Base-by-base conservation (phyloP, 1,140 invertebrate species). In the Leptestheria dahalacensis region DNA sequence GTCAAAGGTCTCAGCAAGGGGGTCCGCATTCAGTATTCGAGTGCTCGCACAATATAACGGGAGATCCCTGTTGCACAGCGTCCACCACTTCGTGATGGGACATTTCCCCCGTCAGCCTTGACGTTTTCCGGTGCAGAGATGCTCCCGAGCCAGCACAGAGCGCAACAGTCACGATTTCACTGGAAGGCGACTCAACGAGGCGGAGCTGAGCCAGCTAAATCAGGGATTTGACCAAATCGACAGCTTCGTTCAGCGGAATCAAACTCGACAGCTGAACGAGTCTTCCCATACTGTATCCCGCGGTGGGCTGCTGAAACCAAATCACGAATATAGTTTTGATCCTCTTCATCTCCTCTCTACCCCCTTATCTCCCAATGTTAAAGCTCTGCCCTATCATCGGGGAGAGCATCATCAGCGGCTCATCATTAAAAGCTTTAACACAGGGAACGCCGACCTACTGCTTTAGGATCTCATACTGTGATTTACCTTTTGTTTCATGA, bases 21-120 rank as follows among this genome's bases (percentile, higher is more conserved):
- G 64, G 21, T 12, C 91, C 91, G 59, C 94, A 76, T 73, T 98
- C 94, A 2, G 90, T 91, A 71, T 96, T 90, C 18, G 84, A 89
- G 72, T 98, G 94, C 70, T 96, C 93, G 62, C 86, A 89, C 18
- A 97, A 72, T 64, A 97, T 86, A 0, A 97, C 91, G 59, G 80
- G 78, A 20, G 77, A 78, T 1, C 84, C 83, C 61, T 74, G 76
- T 65, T 91, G 86, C 20, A 80, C 78, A 1, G 85, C 86, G 67
- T 97, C 88, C n/a, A 97, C 73, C 0, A 97, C 70, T 57, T 96
- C 92, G 69, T 97, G 94, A 73, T 98, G 94, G 3, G 85, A 79
- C 92, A 97, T 96, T 77, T 97, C 94, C 18, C 94, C 82, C 4
- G 92, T 96, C 2, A 10, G 84, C 86, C 25, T 71, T 59, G 0